A percentile compares a stretch with the other conserved stretches of the same genome.
Conservation (phyloP, 2,113 vertebrate species). For the Microcebus jonahi region DNA sequence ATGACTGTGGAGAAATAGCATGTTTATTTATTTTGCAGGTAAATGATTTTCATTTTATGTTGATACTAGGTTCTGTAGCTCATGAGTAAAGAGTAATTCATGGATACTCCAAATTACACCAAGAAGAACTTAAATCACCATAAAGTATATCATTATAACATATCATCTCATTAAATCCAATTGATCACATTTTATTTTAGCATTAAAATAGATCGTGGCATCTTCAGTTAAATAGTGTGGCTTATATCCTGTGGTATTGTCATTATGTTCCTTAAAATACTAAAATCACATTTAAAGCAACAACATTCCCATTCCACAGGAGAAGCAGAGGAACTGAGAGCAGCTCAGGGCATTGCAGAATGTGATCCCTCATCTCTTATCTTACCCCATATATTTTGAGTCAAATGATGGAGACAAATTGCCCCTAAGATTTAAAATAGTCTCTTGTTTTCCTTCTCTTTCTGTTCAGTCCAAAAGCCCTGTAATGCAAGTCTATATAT, state of each 20-base stretch:
- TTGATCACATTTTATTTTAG: background rate
- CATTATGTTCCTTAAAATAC: background rate
- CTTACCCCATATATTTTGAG: background rate
- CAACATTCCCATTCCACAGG: background rate
- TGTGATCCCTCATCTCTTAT: background rate
- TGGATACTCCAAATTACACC: background rate
- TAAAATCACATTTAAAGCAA: background rate
- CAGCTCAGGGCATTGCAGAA: background rate
- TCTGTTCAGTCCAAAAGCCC: background rate
- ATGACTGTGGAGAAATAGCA: background rate
- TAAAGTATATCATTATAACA: background rate
- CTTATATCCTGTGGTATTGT: background rate
- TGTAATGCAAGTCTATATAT: background rate
- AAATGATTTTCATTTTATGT: background rate
- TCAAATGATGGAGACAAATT: background rate
- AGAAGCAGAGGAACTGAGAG: background rate
- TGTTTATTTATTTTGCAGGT: background rate
- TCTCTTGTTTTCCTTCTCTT: background rate
- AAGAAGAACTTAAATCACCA: background rate
- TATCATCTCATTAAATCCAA: background rate
- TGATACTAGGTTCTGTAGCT: background rate
- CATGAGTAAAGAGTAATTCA: background rate
- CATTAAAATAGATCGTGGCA: background rate
- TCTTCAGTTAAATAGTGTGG: background rate
- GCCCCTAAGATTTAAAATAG: conserved; percentile 19